These are phyloP conservation scores for Lithophane leautieri DNA, from an alignment of 2,888 invertebrate genomes.

Conservation along the genomic window DNA sequence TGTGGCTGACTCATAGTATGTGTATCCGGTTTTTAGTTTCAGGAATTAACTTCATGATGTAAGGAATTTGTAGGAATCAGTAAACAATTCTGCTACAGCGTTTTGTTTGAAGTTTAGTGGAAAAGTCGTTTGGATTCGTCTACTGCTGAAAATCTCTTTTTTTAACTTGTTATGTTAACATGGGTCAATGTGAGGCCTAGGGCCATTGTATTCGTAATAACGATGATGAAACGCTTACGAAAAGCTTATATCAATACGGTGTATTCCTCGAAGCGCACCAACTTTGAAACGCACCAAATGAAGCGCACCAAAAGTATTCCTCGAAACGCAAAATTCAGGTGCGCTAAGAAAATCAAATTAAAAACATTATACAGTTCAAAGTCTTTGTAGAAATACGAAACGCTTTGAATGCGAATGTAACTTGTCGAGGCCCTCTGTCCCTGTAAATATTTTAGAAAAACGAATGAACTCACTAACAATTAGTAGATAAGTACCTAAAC, in stretches of 20 bases:
- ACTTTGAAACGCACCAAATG: too few relatives aligned
- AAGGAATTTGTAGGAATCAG: background rate
- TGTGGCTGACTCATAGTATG: slow-evolving; percentile 36
- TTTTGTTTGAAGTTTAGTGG: background rate
- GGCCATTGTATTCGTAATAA: too few relatives aligned
- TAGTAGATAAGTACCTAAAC: background rate
- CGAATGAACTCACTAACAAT: too few relatives aligned
- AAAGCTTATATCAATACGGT: background rate
- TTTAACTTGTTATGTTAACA: background rate
- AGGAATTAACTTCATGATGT: slow-evolving; percentile 8
- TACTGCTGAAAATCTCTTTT: background rate
- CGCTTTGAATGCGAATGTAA: background rate
- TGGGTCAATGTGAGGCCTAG: background rate
- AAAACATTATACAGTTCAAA: background rate
- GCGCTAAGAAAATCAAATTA: too few relatives aligned
- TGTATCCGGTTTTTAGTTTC: slow-evolving; percentile 47
- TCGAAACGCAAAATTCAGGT: too few relatives aligned
- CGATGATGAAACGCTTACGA: background rate
- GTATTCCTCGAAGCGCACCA: too few relatives aligned
- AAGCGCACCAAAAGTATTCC: too few relatives aligned
- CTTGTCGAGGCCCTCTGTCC: background rate
- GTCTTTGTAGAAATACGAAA: background rate
- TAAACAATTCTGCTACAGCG: slow-evolving; percentile 4
- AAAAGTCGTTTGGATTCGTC: background rate
- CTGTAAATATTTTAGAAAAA: too few relatives aligned